A percentile compares a stretch with the other conserved stretches of the same genome.
These are phyloP conservation scores for Heterotilapia buettikoferi DNA, from an alignment of 2,113 vertebrate genomes.

Conservation along the genomic window DNA sequence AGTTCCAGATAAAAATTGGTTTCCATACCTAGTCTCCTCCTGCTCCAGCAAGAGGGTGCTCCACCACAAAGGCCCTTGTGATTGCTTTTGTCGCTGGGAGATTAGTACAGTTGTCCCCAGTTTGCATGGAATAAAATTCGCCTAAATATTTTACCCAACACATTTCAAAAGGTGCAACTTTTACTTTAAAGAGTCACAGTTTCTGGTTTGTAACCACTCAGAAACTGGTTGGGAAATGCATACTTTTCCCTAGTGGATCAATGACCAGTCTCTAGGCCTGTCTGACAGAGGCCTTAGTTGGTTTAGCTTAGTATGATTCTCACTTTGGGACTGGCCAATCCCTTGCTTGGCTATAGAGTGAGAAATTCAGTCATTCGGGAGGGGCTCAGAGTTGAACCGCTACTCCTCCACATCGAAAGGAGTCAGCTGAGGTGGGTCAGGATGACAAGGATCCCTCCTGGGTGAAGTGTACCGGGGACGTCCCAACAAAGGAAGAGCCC, in stretches of 20 bases:
- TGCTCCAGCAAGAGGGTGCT: not conserved
- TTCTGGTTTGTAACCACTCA: not conserved
- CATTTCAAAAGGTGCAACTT: not conserved
- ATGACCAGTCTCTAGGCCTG: not conserved
- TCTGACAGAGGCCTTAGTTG: not conserved
- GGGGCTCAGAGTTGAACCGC: not conserved
- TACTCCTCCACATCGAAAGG: not conserved
- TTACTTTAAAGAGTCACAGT: not conserved
- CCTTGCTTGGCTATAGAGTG: not conserved
- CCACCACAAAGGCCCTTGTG: fast-evolving
- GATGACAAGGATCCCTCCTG: not conserved
- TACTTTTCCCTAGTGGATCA: not conserved
- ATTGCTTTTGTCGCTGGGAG: not conserved
- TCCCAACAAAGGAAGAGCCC: not conserved
- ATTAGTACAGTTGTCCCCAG: not conserved
- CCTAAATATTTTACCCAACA: not conserved
- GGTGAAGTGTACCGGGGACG: not conserved
- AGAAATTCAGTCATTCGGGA: not conserved
- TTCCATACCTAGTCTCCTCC: not conserved
- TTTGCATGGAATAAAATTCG: not conserved
- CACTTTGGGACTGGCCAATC: not conserved
- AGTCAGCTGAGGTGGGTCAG: not conserved
- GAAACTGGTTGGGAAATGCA: not conserved
- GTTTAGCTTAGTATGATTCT: not conserved
- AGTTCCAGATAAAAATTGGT: not conserved